Base-by-base conservation (phyloP, 2,888 invertebrate genomes). In the Theodoxus fluviatilis region DNA sequence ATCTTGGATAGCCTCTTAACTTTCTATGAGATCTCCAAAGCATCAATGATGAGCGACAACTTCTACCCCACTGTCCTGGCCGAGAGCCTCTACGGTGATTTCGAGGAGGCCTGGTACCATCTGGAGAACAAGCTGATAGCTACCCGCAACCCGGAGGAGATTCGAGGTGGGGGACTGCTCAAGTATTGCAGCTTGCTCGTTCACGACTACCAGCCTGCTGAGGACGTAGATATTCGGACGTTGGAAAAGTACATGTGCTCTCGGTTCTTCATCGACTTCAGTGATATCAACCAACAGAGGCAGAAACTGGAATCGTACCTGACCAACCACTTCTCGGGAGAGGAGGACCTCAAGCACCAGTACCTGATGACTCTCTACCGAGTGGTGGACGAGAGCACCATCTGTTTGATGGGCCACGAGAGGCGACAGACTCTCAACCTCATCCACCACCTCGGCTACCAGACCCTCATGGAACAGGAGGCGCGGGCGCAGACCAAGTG, bases 241-340 rank as follows among this genome's bases (percentile, higher is more conserved):
- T 91, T 98, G 84, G 98, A 99, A 90, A 93, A 96, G 78, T 99
- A 99, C 90, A 99, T 99, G 99, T 99, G 98, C 91, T 98, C 98
- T 80, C 92, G 99, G 83, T 99, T 99, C 92, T 99, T 99, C 91
- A 99, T 99, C 87, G 99, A 99, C 90, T 99, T 99, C 89, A 94
- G 96, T 57, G 98, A 98, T 89, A 93, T 98, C 70, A 91, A 91
- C 74, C 95, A 95, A 87, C 99, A 99, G 89, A 93, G 94, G 78
- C 92, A 93, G 80, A 99, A 99, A 89, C 91, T 99, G 85, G 95
- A 96, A 88, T 94, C 94, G 82, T 99, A 99, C 90, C 91, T 99
- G 87, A 93, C 94, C 90, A 98, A 98, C 89, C 99, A 99, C 88
- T 98, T 99, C 90, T 94, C 94, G 85, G 95, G 94, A 69, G 88